Evolutionary conservation across 2,113 vertebrate species (phyloP).

Genomic region (Varanus komodoensis): DNA sequence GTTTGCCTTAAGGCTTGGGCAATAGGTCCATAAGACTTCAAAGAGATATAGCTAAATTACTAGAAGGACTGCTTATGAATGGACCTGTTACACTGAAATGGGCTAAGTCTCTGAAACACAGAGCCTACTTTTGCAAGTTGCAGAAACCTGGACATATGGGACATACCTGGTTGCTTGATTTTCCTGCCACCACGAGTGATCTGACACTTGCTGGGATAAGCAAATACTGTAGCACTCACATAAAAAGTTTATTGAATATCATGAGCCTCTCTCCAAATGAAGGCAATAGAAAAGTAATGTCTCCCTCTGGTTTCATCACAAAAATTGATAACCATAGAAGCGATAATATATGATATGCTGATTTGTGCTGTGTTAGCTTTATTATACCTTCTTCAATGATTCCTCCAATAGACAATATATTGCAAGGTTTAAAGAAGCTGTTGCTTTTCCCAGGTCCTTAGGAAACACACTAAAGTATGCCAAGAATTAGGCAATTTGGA

Average conservation of each 20-base stretch:
- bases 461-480: neutral
- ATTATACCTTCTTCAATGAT: slow-evolving; percentile 11
- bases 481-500: neutral
- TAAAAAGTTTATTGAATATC: slow-evolving; percentile 18
- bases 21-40: neutral
- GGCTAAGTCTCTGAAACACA: neutral
- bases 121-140: neutral
- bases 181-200: slow-evolving; percentile 39
- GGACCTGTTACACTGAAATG: neutral
- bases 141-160: slow-evolving; percentile 18
- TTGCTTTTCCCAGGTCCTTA: slow-evolving; percentile 5
- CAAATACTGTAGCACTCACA: slow-evolving; percentile 2
- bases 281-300: slow-evolving; percentile 19
- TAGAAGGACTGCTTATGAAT: neutral
- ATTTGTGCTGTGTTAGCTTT: slow-evolving; percentile 37
- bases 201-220: slow-evolving; percentile 49
- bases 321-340: slow-evolving; percentile 26
- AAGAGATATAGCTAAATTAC: too few relatives aligned
- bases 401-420: slow-evolving; percentile 12
- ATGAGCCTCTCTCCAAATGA: slow-evolving; percentile 18
- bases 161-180: slow-evolving; percentile 17
- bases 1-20: neutral
- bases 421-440: slow-evolving; percentile 15
- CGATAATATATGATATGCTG: slow-evolving; percentile 26
- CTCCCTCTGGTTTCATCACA: slow-evolving; percentile 22